Conservation (phyloP, 2,888 invertebrate genomes). For the Exocentrus adspersus region DNA sequence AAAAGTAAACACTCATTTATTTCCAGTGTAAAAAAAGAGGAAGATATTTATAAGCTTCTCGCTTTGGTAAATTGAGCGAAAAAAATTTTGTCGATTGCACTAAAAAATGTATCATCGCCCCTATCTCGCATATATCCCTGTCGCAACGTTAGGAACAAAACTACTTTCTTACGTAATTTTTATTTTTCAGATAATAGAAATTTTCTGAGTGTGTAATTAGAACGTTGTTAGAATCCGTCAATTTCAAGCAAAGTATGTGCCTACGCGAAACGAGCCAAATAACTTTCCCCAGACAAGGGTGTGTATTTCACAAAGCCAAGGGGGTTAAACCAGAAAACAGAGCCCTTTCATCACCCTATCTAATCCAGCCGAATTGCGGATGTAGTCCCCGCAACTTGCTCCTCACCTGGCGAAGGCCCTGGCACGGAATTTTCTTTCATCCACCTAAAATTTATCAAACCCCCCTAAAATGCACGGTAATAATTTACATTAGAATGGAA, state of each 20-base stretch:
- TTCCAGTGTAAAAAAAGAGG: too few species aligned
- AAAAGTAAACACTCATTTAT: too few species aligned
- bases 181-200: too few species aligned
- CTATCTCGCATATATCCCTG: not conserved
- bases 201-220: too few species aligned
- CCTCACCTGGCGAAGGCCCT: not conserved
- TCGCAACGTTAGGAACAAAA: not conserved
- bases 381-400: not conserved
- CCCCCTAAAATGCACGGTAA: not conserved
- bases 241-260: too few species aligned
- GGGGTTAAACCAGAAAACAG: not conserved
- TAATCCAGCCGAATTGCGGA: conserved; percentile 3
- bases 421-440: not conserved
- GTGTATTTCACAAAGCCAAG: not conserved
- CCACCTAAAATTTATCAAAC: not conserved
- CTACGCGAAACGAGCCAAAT: too few species aligned
- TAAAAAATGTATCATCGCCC: too few species aligned
- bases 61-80: too few species aligned
- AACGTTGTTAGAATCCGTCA: too few species aligned
- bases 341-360: not conserved
- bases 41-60: too few species aligned
- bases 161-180: not conserved
- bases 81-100: too few species aligned
- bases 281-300: too few species aligned
- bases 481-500: not conserved